These are phyloP conservation scores for Naja naja DNA, from an alignment of 2,113 vertebrate species.

Conservation along the genomic window DNA sequence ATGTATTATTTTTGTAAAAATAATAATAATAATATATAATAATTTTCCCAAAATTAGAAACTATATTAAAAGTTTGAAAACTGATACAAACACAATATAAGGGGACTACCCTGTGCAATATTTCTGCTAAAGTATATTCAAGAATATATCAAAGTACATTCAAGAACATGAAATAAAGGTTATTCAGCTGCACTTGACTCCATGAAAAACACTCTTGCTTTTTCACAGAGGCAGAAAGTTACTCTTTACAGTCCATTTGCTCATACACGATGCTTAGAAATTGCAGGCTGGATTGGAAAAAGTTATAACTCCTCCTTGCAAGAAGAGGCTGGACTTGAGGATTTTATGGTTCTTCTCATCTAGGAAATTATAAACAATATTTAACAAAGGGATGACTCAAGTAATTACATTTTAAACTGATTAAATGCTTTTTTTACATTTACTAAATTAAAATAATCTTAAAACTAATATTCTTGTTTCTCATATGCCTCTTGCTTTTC, in stretches of 20 bases:
- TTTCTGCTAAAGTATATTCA: constrained; percentile 4
- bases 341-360: background rate
- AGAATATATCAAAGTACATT: background rate
- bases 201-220: background rate
- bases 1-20: background rate
- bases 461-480: background rate
- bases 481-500: background rate
- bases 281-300: background rate
- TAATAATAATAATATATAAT: background rate
- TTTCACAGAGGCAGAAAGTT: background rate
- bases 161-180: background rate
- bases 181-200: background rate
- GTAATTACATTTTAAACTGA: background rate
- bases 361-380: background rate
- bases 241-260: background rate
- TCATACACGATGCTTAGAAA: background rate
- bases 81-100: background rate
- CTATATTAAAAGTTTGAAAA: background rate
- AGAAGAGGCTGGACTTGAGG: background rate
- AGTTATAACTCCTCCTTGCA: background rate
- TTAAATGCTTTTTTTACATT: background rate
- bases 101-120: background rate
- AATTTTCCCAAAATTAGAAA: background rate
- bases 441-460: background rate
- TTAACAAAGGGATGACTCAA: background rate